Conservation (phyloP, 2,113 vertebrate species). For the Saccopteryx bilineata region DNA sequence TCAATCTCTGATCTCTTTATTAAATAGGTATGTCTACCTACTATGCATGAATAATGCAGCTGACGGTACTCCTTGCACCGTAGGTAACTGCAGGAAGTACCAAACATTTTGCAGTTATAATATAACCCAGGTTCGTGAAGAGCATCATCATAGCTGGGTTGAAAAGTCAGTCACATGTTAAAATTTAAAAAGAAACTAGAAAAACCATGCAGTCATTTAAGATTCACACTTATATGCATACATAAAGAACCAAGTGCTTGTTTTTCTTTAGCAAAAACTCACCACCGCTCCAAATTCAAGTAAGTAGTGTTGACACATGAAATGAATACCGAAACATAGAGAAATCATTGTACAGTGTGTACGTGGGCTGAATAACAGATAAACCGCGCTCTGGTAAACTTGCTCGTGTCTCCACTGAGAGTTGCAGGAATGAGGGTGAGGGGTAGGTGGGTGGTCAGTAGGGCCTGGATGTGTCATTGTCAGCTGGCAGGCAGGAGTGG, state of each 20-base stretch:
- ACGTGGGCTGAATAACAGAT: background rate
- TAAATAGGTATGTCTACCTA: background rate
- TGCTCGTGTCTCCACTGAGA: background rate
- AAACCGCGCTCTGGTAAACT: background rate
- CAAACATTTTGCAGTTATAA: background rate
- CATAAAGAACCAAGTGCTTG: background rate
- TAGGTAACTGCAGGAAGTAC: background rate
- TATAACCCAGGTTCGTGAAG: background rate
- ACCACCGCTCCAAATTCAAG: background rate
- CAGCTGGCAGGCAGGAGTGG: background rate
- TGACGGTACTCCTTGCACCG: background rate
- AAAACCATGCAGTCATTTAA: background rate
- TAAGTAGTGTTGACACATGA: background rate
- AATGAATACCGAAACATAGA: background rate
- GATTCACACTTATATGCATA: background rate
- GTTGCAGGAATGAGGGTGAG: background rate
- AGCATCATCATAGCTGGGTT: background rate
- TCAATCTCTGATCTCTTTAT: background rate
- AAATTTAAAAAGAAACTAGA: background rate
- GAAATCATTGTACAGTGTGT: background rate
- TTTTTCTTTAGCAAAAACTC: constrained; percentile 3
- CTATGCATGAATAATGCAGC: background rate
- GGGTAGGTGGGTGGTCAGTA: background rate
- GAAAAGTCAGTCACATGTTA: background rate
- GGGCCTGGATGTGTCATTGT: background rate